A percentile compares a stretch with the other conserved stretches of the same genome.
Evolutionary conservation across 2,113 vertebrate species (phyloP).

Genomic region (Tenrec ecaudatus): DNA sequence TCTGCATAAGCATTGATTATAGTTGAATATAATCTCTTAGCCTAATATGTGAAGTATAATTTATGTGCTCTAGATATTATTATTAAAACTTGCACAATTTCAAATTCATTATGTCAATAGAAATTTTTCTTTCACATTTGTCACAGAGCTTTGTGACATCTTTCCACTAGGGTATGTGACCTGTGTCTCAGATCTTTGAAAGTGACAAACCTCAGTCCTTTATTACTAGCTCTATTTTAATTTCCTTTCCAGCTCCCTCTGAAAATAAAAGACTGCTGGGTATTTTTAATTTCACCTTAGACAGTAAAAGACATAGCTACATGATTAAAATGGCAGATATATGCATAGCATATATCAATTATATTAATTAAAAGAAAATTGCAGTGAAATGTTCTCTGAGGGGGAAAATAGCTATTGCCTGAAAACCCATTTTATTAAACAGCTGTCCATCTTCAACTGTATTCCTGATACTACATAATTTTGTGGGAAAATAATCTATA

Average conservation of each 20-base stretch:
- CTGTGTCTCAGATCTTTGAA: conserved; percentile 72
- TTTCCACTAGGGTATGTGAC: conserved; percentile 52
- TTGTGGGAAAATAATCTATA: neutral
- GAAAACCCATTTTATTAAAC: conserved; percentile 79
- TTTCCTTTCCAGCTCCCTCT: conserved; percentile 82
- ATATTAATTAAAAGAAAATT: conserved; percentile 87
- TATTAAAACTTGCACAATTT: neutral
- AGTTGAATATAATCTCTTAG: conserved; percentile 16
- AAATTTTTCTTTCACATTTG: conserved; percentile 14
- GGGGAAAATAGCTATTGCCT: conserved; percentile 24
- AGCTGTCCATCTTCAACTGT: conserved; percentile 7
- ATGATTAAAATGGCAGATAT: conserved; percentile 87
- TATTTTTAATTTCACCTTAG: conserved; percentile 86
- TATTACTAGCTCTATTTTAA: conserved; percentile 80
- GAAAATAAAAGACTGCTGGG: conserved; percentile 83
- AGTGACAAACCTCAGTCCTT: conserved; percentile 70
- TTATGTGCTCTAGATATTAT: neutral
- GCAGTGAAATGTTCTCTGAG: conserved; percentile 74
- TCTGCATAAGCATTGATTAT: neutral
- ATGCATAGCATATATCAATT: conserved; percentile 87
- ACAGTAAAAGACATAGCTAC: conserved; percentile 84
- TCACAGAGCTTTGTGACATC: neutral
- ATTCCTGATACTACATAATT: neutral
- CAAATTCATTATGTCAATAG: neutral
- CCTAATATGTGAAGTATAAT: neutral